A percentile compares a stretch with the other conserved stretches of the same genome.
These are phyloP conservation scores for Dascillus cervinus DNA, from an alignment of 2,888 invertebrate genomes.

Conservation along the genomic window DNA sequence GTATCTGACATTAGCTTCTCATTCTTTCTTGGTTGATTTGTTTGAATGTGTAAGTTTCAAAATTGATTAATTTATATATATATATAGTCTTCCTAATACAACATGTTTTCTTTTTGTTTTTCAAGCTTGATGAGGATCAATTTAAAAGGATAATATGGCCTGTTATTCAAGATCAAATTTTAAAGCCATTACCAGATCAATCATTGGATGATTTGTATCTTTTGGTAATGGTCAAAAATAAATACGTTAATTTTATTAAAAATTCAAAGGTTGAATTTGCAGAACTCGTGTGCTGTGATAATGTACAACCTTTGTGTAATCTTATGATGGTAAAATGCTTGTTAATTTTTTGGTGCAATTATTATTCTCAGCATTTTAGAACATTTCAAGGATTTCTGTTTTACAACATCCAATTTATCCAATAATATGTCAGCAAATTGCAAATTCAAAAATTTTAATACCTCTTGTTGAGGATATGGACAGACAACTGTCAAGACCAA, in stretches of 20 bases:
- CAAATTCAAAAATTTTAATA: conserved; percentile 45
- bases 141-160: conserved; percentile 54
- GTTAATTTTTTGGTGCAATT: background rate
- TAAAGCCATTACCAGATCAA: conserved; percentile 56
- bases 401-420: conserved; percentile 59
- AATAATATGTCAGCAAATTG: conserved; percentile 49
- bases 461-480: conserved; percentile 53
- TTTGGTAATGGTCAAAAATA: conserved; percentile 43
- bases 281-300: conserved; percentile 52
- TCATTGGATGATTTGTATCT: conserved; percentile 58
- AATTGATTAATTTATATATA: conserved; percentile 1
- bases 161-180: conserved; percentile 50
- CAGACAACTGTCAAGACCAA: conserved; percentile 44
- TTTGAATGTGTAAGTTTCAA: conserved; percentile 44
- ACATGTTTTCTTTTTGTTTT: no score
- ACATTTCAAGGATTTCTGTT: conserved; percentile 50
- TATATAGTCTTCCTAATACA: no score
- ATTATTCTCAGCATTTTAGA: conserved; percentile 43
- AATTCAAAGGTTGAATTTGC: conserved; percentile 50
- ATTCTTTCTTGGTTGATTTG: conserved; percentile 54
- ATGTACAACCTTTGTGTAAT: conserved; percentile 47
- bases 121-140: conserved; percentile 47
- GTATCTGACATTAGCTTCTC: conserved; percentile 54
- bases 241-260: conserved; percentile 46
- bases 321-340: conserved; percentile 54